phyloP scores from a whole-genome alignment of 1,140 invertebrate species.

The Branchinecta lindahli region DNA sequence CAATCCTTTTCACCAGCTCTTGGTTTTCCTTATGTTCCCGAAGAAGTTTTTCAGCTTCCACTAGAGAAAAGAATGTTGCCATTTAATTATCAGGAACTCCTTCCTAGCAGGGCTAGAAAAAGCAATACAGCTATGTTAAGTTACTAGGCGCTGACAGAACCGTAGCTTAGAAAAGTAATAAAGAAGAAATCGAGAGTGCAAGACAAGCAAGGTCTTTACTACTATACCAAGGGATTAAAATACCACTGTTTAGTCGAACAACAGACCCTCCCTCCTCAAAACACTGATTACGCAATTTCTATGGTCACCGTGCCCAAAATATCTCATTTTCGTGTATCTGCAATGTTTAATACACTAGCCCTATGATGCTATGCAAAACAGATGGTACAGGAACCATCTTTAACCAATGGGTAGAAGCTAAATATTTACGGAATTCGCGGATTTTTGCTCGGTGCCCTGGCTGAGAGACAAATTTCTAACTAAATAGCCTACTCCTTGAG shows the following conservation, averaged over 20 bases:
- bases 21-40: slow-evolving; percentile 78
- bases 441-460: no score
- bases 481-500: no score
- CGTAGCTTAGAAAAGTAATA: neutral
- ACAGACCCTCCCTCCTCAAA: neutral
- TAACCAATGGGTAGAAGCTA: no score
- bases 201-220: neutral
- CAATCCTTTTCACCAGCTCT: slow-evolving; percentile 73
- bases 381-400: no score
- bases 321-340: no score
- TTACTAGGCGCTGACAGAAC: neutral
- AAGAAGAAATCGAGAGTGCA: neutral
- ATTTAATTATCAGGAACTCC: neutral
- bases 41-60: slow-evolving; percentile 70
- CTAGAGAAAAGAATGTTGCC: slow-evolving; percentile 37
- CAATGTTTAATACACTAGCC: no score
- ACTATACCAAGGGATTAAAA: neutral
- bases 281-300: neutral
- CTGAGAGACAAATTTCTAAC: no score
- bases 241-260: no score
- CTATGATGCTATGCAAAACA: no score
- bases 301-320: no score
- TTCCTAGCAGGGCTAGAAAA: neutral
- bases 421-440: no score
- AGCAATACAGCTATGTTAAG: neutral